Evolutionary conservation across 64 coral and sea anemone genomes (phyloP), one percentile per base, ranked within the genome.

Genomic region (Platygyra sinensis): DNA sequence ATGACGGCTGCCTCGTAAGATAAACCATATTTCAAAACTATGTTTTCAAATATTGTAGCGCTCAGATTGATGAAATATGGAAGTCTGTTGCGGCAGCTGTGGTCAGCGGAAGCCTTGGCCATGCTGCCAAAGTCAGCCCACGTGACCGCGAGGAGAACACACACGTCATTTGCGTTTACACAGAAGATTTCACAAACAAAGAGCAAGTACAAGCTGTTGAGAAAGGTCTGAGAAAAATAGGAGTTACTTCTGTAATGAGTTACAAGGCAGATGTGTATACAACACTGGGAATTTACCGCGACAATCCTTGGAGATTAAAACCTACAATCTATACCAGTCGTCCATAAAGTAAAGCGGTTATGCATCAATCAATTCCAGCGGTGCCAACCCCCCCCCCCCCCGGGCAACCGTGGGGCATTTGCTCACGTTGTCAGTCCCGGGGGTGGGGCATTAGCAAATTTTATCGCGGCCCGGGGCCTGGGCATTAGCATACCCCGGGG

Each of bases 211-310:
- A 60, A 59, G 62, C 51, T 4, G 86, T 75, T 4, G 86, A 88
- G 50, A 39, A 88, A 77, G 57, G 29, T 5, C 73, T 88, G 3
- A 60, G 86, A 75, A 19, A 77, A 24, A 11, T 57, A 19, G 73
- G 73, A 20, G 77, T 88, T n/a, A 52, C 12, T 62, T 54, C 46
- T 39, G 17, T 8, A 10, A 60, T 88, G 86, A 10, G 14, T 0
- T 88, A 88, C 73, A 88, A 88, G 10, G 54, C 86, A 62, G 73
- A 88, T 77, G 74, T 88, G 9, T 77, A 88, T 28, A 88, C 86
- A 63, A 38, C 20, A 14, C 55, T 88, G 72, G 33, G 61, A 61
- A 88, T 88, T n/a, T 88, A 81, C 29, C 15, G 17, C 25, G 19
- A 52, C 13, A 81, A 81, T 76, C 31, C 31, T 0, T 76, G 74